A percentile compares a stretch with the other conserved stretches of the same genome.
These are phyloP conservation scores for Mycetomoellerius zeteki DNA, from an alignment of 1,140 invertebrate species.

Conservation along the genomic window DNA sequence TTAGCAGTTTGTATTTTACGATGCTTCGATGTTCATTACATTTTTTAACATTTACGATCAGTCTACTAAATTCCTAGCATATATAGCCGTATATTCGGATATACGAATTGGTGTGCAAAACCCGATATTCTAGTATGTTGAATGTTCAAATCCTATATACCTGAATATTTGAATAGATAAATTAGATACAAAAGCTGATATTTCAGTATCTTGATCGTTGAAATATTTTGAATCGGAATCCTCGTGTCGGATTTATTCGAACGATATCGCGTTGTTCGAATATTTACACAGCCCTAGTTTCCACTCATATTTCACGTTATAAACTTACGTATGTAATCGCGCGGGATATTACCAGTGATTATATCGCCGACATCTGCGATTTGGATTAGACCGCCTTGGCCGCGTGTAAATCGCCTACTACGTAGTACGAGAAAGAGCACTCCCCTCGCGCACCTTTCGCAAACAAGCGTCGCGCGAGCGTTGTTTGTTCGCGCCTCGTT, in stretches of 20 bases:
- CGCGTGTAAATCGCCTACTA: constrained; percentile 33
- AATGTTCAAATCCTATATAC: neutral
- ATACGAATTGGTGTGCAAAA: neutral
- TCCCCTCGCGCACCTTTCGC: constrained; percentile 25
- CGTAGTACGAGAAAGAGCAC: constrained; percentile 19
- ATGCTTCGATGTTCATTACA: neutral
- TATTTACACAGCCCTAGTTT: neutral
- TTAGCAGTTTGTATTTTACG: constrained; percentile 13
- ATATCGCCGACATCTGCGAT: constrained; percentile 40
- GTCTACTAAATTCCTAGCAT: constrained; percentile 6
- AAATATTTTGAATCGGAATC: neutral
- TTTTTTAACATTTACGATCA: constrained; percentile 30
- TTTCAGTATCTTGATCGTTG: neutral
- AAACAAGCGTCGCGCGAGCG: constrained; percentile 51
- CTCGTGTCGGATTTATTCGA: neutral
- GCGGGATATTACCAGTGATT: neutral
- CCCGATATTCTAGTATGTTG: neutral
- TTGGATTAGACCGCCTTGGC: constrained; percentile 29
- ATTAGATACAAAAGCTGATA: neutral
- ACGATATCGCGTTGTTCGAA: neutral
- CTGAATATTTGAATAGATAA: neutral
- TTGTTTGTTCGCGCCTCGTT: constrained; percentile 51
- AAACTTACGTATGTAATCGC: constrained; percentile 20
- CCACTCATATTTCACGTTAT: neutral
- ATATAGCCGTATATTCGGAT: neutral